Conservation (phyloP, 1,140 invertebrate species). For the Dreissena polymorpha region DNA sequence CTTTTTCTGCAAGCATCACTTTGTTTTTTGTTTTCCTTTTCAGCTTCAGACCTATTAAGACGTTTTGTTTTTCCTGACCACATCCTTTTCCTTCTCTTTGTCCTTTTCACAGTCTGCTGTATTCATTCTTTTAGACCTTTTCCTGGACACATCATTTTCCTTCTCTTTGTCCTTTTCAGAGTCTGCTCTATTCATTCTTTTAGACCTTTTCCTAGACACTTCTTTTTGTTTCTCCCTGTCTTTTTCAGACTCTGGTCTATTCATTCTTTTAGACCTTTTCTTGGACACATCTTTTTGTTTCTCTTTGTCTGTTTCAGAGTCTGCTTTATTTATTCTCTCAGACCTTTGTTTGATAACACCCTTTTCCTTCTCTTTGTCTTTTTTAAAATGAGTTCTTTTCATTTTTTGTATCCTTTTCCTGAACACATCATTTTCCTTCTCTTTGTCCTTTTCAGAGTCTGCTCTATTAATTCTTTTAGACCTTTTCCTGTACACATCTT, state of each 20-base stretch:
- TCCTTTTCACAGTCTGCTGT: neutral
- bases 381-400: neutral
- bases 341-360: neutral
- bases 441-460: neutral
- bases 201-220: constrained; percentile 1
- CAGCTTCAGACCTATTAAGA: constrained; percentile 22
- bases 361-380: neutral
- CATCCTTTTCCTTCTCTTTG: neutral
- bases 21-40: constrained; percentile 38
- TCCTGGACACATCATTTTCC: constrained; percentile 9
- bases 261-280: neutral
- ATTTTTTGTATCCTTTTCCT: constrained; percentile 6
- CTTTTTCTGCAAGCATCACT: constrained; percentile 35
- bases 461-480: neutral
- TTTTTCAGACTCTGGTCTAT: neutral
- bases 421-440: neutral
- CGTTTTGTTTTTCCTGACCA: neutral
- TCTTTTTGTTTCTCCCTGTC: neutral
- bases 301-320: neutral
- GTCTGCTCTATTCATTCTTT: constrained; percentile 13
- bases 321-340: constrained; percentile 2
- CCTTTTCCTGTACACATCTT: neutral
- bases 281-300: neutral
- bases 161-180: neutral
- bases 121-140: neutral